Evolutionary conservation across 2,113 vertebrate species (phyloP), one percentile per base, ranked within the genome.

Genomic region (Phylloscopus trochiloides): DNA sequence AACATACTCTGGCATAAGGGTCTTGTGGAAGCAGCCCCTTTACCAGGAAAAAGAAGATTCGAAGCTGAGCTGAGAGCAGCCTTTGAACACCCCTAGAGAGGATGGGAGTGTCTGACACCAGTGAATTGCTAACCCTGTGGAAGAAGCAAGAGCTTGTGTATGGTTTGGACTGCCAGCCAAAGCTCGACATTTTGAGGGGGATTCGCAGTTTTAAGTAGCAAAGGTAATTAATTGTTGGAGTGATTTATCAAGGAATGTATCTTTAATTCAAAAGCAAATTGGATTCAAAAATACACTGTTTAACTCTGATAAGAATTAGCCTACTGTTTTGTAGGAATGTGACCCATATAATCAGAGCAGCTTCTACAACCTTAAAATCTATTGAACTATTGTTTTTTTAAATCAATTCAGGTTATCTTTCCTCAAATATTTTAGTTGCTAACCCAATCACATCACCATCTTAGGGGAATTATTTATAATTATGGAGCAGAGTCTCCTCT

Each of bases 201-300:
- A 17, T 17, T 59, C 0, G 0, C 28, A 88, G 17, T 81, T 93
- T 80, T 77, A 75, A 68, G 71, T 24, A 94, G 22, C 15, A 71
- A 92, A 89, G 36, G 80, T 92, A 94, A 81, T 92, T 95, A 91
- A 94, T 43, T 71, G 21, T 19, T 48, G 25, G 43, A 74, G 34
- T 17, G 12, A 84, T 81, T 68, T 92, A 38, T n/a, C 75, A 75
- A 48, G 79, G 89, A 68, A 84, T 26, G 45, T 59, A 31, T 63
- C 48, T 61, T 91, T 89, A 84, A 89, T 86, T 92, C 68, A 91
- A 52, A 91, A 78, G 40, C 32, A 52, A 81, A 73, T 54, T 68
- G 47, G 15, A 43, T 73, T 81, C 5, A 74, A 36, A 83, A 89
- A 55, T 32, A 26, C 32, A 34, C 70, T 80, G 47, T 65, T 86